These are phyloP conservation scores for Oasisia sp. DNA, from an alignment of 2,888 invertebrate genomes.

Conservation along the genomic window DNA sequence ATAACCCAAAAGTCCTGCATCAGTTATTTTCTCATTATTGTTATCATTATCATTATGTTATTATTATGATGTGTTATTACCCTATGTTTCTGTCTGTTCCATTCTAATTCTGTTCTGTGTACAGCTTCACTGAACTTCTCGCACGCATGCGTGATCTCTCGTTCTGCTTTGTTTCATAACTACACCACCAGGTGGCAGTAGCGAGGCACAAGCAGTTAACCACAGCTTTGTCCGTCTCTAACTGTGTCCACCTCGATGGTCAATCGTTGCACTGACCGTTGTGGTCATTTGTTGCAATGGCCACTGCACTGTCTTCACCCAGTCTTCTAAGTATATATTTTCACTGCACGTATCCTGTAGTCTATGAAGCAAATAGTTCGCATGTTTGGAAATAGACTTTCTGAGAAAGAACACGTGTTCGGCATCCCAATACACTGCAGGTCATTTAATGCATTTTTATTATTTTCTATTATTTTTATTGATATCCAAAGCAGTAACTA, in stretches of 20 bases:
- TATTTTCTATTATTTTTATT: background rate
- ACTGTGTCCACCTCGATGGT: background rate
- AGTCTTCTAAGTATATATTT: background rate
- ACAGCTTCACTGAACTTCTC: background rate
- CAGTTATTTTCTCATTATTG: background rate
- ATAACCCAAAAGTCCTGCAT: background rate
- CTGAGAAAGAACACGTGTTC: background rate
- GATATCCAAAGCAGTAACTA: too few species aligned
- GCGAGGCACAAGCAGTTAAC: background rate
- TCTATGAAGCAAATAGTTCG: background rate
- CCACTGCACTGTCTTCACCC: background rate
- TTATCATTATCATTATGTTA: background rate
- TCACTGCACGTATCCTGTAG: background rate
- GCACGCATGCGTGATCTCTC: conserved; percentile 3
- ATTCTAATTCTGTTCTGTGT: background rate
- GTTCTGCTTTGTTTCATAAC: background rate
- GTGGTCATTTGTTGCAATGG: background rate
- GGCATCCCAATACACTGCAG: too few species aligned
- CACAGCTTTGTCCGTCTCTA: background rate
- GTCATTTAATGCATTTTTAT: background rate
- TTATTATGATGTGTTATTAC: background rate
- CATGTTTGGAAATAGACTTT: background rate
- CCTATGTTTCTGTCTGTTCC: background rate
- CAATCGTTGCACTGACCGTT: background rate
- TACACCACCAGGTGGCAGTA: background rate